phyloP scores from a whole-genome alignment of 1,140 invertebrate genomes.

The Drosophila repleta region DNA sequence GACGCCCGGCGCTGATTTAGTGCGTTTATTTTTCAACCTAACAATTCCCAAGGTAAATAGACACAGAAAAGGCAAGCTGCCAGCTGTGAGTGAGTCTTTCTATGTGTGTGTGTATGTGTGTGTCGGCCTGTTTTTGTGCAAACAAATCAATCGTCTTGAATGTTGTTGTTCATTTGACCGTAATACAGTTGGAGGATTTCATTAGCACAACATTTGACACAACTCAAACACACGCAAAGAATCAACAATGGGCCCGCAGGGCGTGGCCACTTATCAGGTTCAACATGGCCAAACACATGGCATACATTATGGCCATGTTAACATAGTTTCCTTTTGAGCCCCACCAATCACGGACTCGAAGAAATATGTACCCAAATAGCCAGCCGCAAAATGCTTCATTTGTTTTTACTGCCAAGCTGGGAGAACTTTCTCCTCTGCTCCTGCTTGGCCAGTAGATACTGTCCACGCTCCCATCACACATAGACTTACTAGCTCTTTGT shows the following conservation, averaged over 20 bases:
- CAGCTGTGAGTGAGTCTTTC: background rate
- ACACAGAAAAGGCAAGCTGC: conserved; percentile 11
- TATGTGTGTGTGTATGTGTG: background rate
- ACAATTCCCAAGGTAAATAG: conserved; percentile 40
- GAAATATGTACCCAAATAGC: conserved; percentile 28
- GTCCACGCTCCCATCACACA: background rate
- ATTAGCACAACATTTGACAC: conserved; percentile 81
- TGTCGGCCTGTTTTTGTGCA: conserved; percentile 24
- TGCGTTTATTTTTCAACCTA: conserved; percentile 59
- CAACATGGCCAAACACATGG: conserved; percentile 32
- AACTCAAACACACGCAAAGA: conserved; percentile 57
- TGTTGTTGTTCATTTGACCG: conserved; percentile 68
- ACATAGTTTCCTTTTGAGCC: conserved; percentile 60
- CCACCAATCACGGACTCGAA: conserved; percentile 36
- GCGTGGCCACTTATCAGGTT: conserved; percentile 68
- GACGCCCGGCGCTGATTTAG: conserved; percentile 67
- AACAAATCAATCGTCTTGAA: conserved; percentile 65
- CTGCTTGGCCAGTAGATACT: background rate
- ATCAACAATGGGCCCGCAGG: conserved; percentile 62
- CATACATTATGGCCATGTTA: conserved; percentile 73
- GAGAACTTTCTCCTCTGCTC: conserved; percentile 18
- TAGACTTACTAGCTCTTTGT: background rate
- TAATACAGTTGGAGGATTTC: conserved; percentile 66
- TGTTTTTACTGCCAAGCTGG: conserved; percentile 67
- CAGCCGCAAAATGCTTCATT: conserved; percentile 70